Evolutionary conservation across 2,888 invertebrate species (phyloP), one percentile per base, ranked within the genome.

Genomic region (Pammene fasciana): DNA sequence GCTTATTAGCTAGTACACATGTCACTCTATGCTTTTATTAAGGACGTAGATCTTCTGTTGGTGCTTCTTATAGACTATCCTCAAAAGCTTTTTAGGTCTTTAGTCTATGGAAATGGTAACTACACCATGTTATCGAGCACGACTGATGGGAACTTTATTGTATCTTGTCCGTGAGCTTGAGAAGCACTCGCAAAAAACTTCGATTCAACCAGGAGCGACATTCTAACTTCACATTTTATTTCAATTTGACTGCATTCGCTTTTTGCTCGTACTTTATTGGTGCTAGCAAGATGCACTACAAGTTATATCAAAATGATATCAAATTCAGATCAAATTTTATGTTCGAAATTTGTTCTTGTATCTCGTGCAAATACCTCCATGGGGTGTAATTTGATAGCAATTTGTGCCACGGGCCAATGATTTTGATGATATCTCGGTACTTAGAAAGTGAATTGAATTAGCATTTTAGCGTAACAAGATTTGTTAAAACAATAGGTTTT

Each of bases 341-440:
- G 5, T 48, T 48, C 48, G 26, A 52, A 52, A 26, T 3, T 10
- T 54, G 5, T 16, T 18, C 0, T 4, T 10, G 26, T 11, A 26
- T 14, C 13, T 50, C 57, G 45, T 61, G 61, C 48, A 50, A 46
- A 50, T 61, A 61, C 11, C 50, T 4, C 2, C 55, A 56, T 16
- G 41, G 64, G 68, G 18, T 68, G 36, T 45, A 64, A 57, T 68
- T 64, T 60, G 16, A 45, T 10, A 36, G 64, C 57, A 64, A 68
- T 68, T 68, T 68, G 56, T 50, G 34, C 13, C 18, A 50, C 62
- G 64, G 68, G 34, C 64, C 68, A 68, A 68, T 54, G 67, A 38
- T 62, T 50, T 50, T 43, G 68, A 68, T 50, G 16, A 13, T 67
- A 68, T 68, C 68, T 62, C 18, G 14, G 45, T 36, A 66, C 38